These are phyloP conservation scores for Catonia carolina DNA, from an alignment of 2,888 invertebrate species.

Conservation along the genomic window DNA sequence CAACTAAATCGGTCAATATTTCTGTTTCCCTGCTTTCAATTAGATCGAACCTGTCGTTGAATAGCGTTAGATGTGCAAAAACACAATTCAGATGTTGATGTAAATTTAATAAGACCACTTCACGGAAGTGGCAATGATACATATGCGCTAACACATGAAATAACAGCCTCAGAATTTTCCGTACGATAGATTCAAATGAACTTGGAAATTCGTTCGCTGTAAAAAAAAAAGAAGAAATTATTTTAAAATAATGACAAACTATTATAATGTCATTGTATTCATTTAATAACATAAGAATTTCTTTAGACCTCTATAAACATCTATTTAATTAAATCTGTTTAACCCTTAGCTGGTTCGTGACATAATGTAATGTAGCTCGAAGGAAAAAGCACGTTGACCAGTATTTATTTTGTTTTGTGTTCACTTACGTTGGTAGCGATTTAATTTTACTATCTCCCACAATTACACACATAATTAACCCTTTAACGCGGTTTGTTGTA, in stretches of 20 bases:
- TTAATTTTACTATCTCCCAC: no score
- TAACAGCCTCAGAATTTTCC: constrained; percentile 92
- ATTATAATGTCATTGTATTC: not conserved
- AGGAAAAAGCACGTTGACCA: no score
- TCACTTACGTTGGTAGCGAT: no score
- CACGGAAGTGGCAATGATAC: constrained; percentile 96
- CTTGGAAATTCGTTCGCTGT: constrained; percentile 89
- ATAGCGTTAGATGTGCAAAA: constrained; percentile 89
- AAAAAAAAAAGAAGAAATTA: constrained; percentile 33
- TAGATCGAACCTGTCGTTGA: constrained; percentile 74
- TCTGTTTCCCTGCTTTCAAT: constrained; percentile 95
- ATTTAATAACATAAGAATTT: not conserved
- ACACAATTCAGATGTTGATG: constrained; percentile 96
- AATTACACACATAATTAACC: no score
- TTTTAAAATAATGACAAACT: constrained; percentile 16
- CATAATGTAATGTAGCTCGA: no score
- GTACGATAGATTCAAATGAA: constrained; percentile 88
- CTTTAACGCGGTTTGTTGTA: no score
- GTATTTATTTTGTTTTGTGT: no score
- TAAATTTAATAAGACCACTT: constrained; percentile 85
- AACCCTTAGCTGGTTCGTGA: no score
- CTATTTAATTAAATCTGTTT: no score
- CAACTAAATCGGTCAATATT: constrained; percentile 83
- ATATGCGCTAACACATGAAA: constrained; percentile 98
- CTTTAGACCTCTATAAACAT: no score